Evolutionary conservation across 2,113 vertebrate genomes (phyloP).

Genomic region (Oplegnathus fasciatus): DNA sequence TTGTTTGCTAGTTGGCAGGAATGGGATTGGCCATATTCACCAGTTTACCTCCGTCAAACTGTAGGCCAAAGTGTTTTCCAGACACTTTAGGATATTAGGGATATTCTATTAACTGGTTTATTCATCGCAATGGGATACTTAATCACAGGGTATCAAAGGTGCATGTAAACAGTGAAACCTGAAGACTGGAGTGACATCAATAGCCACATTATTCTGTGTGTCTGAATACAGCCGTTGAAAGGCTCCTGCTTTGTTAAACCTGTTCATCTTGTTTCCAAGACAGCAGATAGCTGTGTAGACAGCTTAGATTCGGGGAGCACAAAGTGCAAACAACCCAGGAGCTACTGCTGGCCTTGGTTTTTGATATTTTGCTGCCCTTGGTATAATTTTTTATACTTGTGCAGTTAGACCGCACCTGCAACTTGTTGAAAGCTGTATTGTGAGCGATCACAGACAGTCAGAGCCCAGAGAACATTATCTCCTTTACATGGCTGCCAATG

Average conservation of each 20-base stretch:
- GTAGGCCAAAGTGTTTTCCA: not conserved
- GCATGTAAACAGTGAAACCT: constrained; percentile 69
- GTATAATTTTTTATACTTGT: not conserved
- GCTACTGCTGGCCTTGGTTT: constrained; percentile 3
- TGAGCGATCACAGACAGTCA: not conserved
- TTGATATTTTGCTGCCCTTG: not conserved
- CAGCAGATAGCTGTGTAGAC: constrained; percentile 39
- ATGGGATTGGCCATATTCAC: not conserved
- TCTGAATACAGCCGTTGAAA: constrained; percentile 71
- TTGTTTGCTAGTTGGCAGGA: not conserved
- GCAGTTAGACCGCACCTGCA: not conserved
- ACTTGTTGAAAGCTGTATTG: constrained; percentile 3
- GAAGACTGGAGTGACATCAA: constrained; percentile 59
- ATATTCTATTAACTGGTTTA: constrained; percentile 49
- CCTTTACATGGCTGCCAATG: not conserved
- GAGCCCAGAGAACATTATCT: constrained; percentile 14
- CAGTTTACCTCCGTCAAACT: constrained; percentile 1
- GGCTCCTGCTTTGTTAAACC: constrained; percentile 66
- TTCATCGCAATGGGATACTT: constrained; percentile 65
- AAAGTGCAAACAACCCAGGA: constrained; percentile 25
- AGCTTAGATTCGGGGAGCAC: constrained; percentile 9
- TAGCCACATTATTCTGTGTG: constrained; percentile 63
- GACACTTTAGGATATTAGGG: constrained; percentile 17
- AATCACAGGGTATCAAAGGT: constrained; percentile 60
- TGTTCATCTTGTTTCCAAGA: constrained; percentile 60